A percentile compares a stretch with the other conserved stretches of the same genome.
Evolutionary conservation across 2,797 vertebrate species (phyloP).

Genomic region (Onychomys torridus): DNA sequence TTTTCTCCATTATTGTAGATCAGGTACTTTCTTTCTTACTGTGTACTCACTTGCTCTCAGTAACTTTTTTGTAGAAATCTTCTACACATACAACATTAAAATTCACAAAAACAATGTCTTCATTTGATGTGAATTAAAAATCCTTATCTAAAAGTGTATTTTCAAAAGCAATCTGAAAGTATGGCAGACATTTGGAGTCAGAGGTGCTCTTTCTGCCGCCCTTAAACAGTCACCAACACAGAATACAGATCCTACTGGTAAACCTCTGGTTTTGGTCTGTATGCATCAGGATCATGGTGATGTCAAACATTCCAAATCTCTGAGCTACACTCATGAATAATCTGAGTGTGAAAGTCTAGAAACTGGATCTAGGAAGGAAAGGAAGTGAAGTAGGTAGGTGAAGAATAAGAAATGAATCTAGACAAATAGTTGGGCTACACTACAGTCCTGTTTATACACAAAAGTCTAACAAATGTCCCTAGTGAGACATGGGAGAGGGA

Average conservation of each 20-base stretch:
- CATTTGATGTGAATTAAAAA: conserved; percentile 48
- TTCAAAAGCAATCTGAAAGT: conserved; percentile 27
- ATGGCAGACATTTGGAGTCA: neutral
- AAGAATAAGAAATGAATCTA: conserved; percentile 22
- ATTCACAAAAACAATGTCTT: neutral
- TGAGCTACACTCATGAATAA: neutral
- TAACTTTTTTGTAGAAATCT: conserved; percentile 30
- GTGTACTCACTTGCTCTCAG: neutral
- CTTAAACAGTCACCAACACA: neutral
- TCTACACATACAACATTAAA: conserved; percentile 7
- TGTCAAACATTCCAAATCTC: conserved; percentile 53
- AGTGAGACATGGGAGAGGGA: neutral
- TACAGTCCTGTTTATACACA: conserved; percentile 18
- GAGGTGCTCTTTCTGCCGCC: neutral
- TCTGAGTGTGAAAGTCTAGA: conserved; percentile 15
- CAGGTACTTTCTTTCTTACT: conserved; percentile 23
- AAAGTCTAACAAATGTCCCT: neutral
- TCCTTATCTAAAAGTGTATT: neutral
- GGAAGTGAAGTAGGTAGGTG: neutral
- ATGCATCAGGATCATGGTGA: neutral
- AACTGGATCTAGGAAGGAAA: neutral
- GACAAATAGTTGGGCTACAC: conserved; percentile 54
- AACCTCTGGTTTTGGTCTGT: neutral
- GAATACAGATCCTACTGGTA: conserved; percentile 7
- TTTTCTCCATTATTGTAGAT: conserved; percentile 29